These are phyloP conservation scores for Penaeus japonicus DNA, from an alignment of 1,140 invertebrate species.

Conservation along the genomic window DNA sequence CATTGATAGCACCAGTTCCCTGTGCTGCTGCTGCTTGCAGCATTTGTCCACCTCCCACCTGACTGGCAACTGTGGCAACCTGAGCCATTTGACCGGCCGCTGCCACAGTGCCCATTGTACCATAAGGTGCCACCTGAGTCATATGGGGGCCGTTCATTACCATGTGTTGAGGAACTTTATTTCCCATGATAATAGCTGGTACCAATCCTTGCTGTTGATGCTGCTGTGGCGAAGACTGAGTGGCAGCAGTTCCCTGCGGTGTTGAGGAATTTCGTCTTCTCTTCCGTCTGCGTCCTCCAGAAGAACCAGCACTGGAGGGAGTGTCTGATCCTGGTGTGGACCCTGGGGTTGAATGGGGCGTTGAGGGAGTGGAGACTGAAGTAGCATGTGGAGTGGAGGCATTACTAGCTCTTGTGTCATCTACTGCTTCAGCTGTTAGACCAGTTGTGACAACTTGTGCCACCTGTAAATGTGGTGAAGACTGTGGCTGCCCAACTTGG, in stretches of 20 bases:
- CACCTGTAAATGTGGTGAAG: conserved; percentile 54
- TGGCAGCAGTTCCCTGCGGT: conserved; percentile 51
- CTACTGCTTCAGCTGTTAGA: conserved; percentile 38
- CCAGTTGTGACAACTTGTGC: conserved; percentile 56
- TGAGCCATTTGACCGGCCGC: conserved; percentile 53
- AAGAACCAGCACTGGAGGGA: conserved; percentile 49
- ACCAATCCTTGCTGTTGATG: conserved; percentile 51
- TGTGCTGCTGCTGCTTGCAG: conserved; percentile 52
- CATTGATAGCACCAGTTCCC: conserved; percentile 57
- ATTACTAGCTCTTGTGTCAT: conserved; percentile 44
- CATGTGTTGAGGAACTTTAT: conserved; percentile 56
- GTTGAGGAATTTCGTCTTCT: conserved; percentile 56
- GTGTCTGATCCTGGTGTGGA: conserved; percentile 54
- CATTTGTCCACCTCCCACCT: conserved; percentile 46
- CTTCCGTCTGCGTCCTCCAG: conserved; percentile 50
- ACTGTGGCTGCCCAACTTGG: conserved; percentile 42
- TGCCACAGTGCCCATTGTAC: conserved; percentile 45
- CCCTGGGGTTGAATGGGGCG: conserved; percentile 55
- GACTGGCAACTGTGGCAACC: conserved; percentile 48
- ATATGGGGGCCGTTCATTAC: conserved; percentile 55
- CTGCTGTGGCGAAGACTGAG: conserved; percentile 49
- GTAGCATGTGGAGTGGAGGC: conserved; percentile 41
- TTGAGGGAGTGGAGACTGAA: conserved; percentile 48
- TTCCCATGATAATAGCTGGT: conserved; percentile 55
- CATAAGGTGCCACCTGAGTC: conserved; percentile 55